Evolutionary conservation across 1,140 invertebrate genomes (phyloP).

Genomic region (Helicoverpa zea): DNA sequence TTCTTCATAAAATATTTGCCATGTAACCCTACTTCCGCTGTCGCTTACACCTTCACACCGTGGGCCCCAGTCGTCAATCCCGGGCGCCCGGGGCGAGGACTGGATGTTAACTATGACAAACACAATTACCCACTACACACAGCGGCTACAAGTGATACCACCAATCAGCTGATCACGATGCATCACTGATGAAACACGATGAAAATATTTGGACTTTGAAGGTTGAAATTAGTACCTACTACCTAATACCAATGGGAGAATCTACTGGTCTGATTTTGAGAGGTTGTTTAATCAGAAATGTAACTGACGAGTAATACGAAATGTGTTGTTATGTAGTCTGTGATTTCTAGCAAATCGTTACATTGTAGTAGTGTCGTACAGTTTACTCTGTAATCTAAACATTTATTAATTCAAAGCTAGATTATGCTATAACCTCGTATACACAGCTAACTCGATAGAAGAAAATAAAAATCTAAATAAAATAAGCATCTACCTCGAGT

Average conservation of each 20-base stretch:
- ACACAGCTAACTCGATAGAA: too few relatives aligned
- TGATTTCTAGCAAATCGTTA: too few relatives aligned
- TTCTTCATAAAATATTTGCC: neutral
- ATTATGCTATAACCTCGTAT: too few relatives aligned
- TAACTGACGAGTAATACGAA: too few relatives aligned
- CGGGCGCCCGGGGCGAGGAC: slow-evolving; percentile 61
- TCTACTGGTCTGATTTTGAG: too few relatives aligned
- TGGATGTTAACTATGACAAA: slow-evolving; percentile 73
- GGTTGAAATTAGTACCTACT: neutral
- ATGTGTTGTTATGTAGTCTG: too few relatives aligned
- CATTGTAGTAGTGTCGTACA: too few relatives aligned
- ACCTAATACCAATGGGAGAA: too few relatives aligned
- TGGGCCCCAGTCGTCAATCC: slow-evolving; percentile 49
- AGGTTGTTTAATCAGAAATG: too few relatives aligned
- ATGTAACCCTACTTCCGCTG: neutral
- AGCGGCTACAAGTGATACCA: slow-evolving; percentile 34
- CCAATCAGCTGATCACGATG: slow-evolving; percentile 10
- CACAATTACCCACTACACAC: slow-evolving; percentile 64
- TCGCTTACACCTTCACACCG: slow-evolving; percentile 35
- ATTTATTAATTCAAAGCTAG: too few relatives aligned
- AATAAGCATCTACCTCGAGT: neutral
- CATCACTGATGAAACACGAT: neutral
- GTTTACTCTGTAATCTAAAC: too few relatives aligned
- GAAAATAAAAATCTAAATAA: too few relatives aligned
- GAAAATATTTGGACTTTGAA: neutral